Conservation (phyloP, 2,888 invertebrate genomes). For the Cheilosia urbana region DNA sequence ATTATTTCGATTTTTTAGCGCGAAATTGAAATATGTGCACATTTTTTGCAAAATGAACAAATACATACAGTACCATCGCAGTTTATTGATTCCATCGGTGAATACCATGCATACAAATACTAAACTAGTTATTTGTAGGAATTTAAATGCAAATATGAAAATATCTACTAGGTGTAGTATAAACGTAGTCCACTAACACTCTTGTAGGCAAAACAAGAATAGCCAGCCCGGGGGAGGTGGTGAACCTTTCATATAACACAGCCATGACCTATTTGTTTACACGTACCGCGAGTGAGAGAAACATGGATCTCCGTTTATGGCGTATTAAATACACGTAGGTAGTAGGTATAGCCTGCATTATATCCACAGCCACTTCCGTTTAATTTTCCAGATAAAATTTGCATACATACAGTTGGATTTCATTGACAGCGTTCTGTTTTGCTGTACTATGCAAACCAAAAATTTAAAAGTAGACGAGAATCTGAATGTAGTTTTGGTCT, state of each 20-base stretch:
- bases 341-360: conserved; percentile 17
- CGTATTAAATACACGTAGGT: not conserved
- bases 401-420: too few species aligned
- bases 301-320: conserved; percentile 24
- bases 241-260: not conserved
- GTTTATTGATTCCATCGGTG: too few species aligned
- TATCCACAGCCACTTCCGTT: conserved; percentile 53
- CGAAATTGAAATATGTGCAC: conserved; percentile 36
- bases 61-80: too few species aligned
- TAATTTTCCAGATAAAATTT: not conserved
- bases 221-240: too few species aligned
- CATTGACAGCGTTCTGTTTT: too few species aligned
- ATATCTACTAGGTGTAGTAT: not conserved
- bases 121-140: not conserved
- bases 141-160: not conserved
- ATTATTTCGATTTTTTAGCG: not conserved
- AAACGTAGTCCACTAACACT: not conserved
- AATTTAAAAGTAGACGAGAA: too few species aligned
- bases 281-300: conserved; percentile 20
- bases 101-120: too few species aligned
- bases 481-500: too few species aligned
- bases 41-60: not conserved
- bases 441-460: too few species aligned
- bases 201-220: not conserved
- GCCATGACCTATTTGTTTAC: conserved; percentile 58